Conservation (phyloP, 2,113 vertebrate species). For the Isurus oxyrinchus region DNA sequence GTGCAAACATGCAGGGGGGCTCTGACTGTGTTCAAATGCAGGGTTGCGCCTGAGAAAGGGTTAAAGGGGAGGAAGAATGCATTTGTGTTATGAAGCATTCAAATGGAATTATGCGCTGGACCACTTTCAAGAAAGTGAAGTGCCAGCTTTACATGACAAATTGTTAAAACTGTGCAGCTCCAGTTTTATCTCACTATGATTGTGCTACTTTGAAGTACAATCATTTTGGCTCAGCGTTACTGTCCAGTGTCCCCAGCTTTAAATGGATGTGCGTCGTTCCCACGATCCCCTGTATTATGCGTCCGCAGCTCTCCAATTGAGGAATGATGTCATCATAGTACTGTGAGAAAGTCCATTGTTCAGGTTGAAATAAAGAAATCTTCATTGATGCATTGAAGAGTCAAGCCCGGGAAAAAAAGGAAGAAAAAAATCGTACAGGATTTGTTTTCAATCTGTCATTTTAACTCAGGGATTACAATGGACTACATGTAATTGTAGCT, state of each 20-base stretch:
- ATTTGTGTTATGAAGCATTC: not conserved
- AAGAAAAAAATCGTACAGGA: constrained; percentile 16
- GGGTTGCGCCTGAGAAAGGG: constrained; percentile 10
- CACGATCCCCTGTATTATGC: constrained; percentile 35
- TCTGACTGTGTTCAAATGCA: not conserved
- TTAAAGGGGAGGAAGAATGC: not conserved
- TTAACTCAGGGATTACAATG: constrained; percentile 28
- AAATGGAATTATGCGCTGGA: not conserved
- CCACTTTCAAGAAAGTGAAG: not conserved
- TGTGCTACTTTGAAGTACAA: constrained; percentile 18
- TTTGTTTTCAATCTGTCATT: constrained; percentile 36
- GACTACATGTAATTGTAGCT: constrained; percentile 22
- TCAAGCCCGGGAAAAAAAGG: constrained; percentile 18
- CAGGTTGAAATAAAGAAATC: constrained; percentile 23
- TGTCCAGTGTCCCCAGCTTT: constrained; percentile 28
- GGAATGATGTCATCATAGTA: constrained; percentile 31
- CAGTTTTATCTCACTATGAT: not conserved
- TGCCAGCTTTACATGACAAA: constrained; percentile 8
- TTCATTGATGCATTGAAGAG: constrained; percentile 31
- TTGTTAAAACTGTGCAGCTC: too few species aligned
- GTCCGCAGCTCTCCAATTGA: constrained; percentile 10
- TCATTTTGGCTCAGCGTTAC: not conserved
- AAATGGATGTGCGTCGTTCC: constrained; percentile 15
- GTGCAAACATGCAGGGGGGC: not conserved
- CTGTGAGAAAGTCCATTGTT: constrained; percentile 26